Base-by-base conservation (phyloP, 2,113 vertebrate genomes). In the Poeciliopsis occidentalis region DNA sequence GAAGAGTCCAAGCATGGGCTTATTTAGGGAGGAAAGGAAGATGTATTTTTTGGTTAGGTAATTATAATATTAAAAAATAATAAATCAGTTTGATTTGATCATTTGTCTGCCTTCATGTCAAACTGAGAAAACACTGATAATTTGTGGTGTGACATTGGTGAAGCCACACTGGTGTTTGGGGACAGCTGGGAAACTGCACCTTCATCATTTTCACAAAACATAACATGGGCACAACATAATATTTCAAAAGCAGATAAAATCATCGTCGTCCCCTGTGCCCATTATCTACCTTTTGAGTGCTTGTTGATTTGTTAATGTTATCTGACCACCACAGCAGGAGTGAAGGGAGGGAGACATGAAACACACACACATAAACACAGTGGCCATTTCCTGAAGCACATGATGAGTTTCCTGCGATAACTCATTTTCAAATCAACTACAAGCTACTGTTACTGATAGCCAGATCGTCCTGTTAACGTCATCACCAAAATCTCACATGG, bases 171-270 rank as follows among this genome's bases (percentile, higher is more conserved):
- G 61, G 70, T 68, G 79, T 77, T 26, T 29, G 27, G 83, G 84
- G 85, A 90, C 60, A 39, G 69, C 73, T 84, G 83, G 79, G 78
- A 92, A 91, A 88, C 15, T 60, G 54, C 57, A 54, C 47, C 34
- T 30, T 89, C 78, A 85, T 84, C 70, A 82, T 69, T 88, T 89
- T 86, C 47, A 78, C 63, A 84, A 67, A 87, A 85, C 87, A 87
- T 34, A 4, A 84, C 78, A 70, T 1, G 60, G 54, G 73, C 8
- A 80, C 75, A 85, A 78, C 80, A 85, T 81, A 86, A 90, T 92
- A 90, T 91, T 92, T 87, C 60, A 79, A 87, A 88, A 86, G 76
- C 83, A 79, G 82, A 87, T 87, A 87, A 89, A 86, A 86, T 66
- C 75, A 66, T 67, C 57, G 39, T 71, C 47, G 60, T 81, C 77